phyloP scores from a whole-genome alignment of 1,140 invertebrate species.

The Orussus abietinus region DNA sequence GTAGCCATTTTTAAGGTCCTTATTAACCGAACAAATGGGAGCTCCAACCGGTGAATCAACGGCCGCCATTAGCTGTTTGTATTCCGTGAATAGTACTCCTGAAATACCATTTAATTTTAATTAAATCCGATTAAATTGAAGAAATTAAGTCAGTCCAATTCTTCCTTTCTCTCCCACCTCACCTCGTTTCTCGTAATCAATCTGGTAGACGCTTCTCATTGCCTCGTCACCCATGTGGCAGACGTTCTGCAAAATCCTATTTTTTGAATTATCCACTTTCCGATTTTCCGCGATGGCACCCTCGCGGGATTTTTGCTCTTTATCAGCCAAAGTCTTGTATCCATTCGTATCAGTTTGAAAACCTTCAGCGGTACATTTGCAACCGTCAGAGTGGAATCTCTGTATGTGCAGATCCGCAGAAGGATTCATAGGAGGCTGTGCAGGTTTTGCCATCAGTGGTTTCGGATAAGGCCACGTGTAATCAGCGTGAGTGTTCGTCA shows the following conservation, averaged over 20 bases:
- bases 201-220: constrained; percentile 60
- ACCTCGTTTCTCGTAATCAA: constrained; percentile 58
- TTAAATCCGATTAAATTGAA: not conserved
- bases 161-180: constrained; percentile 9
- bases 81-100: constrained; percentile 39
- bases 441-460: constrained; percentile 47
- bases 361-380: constrained; percentile 24
- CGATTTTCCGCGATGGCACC: constrained; percentile 52
- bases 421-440: constrained; percentile 21
- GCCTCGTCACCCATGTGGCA: constrained; percentile 57
- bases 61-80: constrained; percentile 45
- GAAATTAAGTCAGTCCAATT: not conserved
- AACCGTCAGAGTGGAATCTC: constrained; percentile 23
- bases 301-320: constrained; percentile 54
- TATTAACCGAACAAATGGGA: constrained; percentile 38
- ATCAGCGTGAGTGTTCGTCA: constrained; percentile 48
- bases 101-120: constrained; percentile 7
- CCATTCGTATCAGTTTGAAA: constrained; percentile 27
- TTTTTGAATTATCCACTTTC: constrained; percentile 57
- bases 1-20: constrained; percentile 43
- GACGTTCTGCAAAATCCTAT: constrained; percentile 57
- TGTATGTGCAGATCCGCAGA: constrained; percentile 36
- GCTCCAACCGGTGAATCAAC: constrained; percentile 44
- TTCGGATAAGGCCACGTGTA: constrained; percentile 58
- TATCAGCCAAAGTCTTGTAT: constrained; percentile 57